phyloP scores from a whole-genome alignment of 2,888 invertebrate genomes.

The Pseudolycoriella hygida region DNA sequence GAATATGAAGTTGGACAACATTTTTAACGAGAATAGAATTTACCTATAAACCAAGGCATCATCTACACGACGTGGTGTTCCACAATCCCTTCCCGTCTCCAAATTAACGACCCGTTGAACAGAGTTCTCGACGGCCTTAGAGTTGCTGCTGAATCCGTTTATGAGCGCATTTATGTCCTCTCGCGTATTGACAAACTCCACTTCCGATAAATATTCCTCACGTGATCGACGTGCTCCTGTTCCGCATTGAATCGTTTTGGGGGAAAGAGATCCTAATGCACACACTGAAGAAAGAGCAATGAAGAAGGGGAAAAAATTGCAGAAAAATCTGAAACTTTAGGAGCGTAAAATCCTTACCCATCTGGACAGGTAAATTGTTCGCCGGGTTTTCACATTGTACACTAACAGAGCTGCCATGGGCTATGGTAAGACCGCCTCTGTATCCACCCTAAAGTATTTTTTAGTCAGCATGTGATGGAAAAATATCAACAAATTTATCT shows the following conservation, averaged over 20 bases:
- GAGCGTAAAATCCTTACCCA: too few species aligned
- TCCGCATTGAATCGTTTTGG: conserved; percentile 21
- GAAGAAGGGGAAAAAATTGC: neutral
- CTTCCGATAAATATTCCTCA: conserved; percentile 18
- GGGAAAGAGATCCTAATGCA: conserved; percentile 22
- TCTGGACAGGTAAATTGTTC: conserved; percentile 31
- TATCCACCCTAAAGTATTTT: conserved; percentile 56
- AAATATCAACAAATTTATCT: conserved; percentile 31
- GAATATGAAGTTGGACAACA: too few species aligned
- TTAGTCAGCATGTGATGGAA: conserved; percentile 30
- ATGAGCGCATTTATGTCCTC: conserved; percentile 6
- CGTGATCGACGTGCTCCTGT: conserved; percentile 24
- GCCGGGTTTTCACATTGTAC: conserved; percentile 44
- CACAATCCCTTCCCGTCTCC: conserved; percentile 17
- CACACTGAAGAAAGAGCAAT: conserved; percentile 14
- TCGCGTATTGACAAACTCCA: conserved; percentile 11
- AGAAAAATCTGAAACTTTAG: too few species aligned
- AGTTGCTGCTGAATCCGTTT: conserved; percentile 11
- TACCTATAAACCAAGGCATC: conserved; percentile 54
- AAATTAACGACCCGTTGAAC: conserved; percentile 17
- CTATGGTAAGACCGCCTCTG: conserved; percentile 59
- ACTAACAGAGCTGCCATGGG: conserved; percentile 60
- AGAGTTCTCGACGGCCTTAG: conserved; percentile 13
- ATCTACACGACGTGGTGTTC: conserved; percentile 40
- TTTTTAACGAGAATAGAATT: conserved; percentile 11